Evolutionary conservation across 2,797 vertebrate species (phyloP).

Genomic region (Hemitrygon akajei): DNA sequence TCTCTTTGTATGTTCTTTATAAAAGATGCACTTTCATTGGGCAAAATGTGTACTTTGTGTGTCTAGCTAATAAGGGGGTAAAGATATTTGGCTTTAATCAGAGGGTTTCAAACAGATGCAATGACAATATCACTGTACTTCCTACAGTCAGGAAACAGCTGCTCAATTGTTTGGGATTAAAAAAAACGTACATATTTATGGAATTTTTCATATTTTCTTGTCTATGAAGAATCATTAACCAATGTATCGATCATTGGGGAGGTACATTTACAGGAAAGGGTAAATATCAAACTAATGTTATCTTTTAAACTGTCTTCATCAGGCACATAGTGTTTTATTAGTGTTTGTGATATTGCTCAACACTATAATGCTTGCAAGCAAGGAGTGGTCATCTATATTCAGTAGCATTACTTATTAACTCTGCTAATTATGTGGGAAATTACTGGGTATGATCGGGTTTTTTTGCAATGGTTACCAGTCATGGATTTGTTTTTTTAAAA

Average conservation of each 20-base stretch:
- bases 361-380: neutral
- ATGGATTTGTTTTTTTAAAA: neutral
- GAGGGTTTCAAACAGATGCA: neutral
- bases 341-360: conserved; percentile 4
- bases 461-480: neutral
- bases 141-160: conserved; percentile 26
- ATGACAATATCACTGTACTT: conserved; percentile 36
- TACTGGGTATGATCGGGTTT: neutral
- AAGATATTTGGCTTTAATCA: conserved; percentile 23
- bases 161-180: neutral
- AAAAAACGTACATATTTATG: neutral
- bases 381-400: neutral
- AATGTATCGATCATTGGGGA: neutral
- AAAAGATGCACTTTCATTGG: conserved; percentile 37
- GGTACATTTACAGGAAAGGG: conserved; percentile 22
- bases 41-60: conserved; percentile 34
- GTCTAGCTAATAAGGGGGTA: conserved; percentile 4
- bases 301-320: neutral
- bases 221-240: conserved; percentile 29
- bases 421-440: neutral
- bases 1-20: conserved; percentile 34
- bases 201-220: conserved; percentile 13
- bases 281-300: conserved; percentile 5
- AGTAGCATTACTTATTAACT: neutral
- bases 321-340: neutral